phyloP scores from a whole-genome alignment of 2,797 vertebrate genomes.

The Sphaeramia orbicularis region DNA sequence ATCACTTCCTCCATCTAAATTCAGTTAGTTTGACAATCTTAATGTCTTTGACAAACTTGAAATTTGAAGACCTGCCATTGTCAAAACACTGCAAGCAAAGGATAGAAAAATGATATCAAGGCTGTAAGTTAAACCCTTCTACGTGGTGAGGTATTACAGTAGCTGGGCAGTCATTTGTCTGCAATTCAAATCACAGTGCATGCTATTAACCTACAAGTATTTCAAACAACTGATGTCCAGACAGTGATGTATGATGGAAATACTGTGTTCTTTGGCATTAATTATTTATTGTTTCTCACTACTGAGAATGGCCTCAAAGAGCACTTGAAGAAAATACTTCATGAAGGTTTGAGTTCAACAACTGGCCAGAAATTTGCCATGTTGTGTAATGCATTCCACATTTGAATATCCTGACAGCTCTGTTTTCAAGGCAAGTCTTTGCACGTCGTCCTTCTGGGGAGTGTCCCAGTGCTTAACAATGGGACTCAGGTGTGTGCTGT shows the following conservation, averaged over 20 bases:
- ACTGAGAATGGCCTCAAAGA: neutral
- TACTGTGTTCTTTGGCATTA: constrained; percentile 20
- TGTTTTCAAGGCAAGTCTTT: neutral
- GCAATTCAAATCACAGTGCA: constrained; percentile 2
- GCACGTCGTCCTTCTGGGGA: neutral
- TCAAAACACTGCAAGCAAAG: too few relatives aligned
- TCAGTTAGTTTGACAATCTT: too few relatives aligned
- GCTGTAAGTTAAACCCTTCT: too few relatives aligned
- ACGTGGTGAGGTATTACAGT: neutral
- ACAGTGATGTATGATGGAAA: constrained; percentile 26
- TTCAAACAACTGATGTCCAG: constrained; percentile 32
- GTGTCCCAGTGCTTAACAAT: neutral
- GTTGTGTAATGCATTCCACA: neutral
- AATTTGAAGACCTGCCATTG: too few relatives aligned
- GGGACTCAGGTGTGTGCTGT: neutral
- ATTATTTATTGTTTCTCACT: constrained; percentile 37
- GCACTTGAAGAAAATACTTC: constrained; percentile 13
- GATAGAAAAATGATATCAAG: too few relatives aligned
- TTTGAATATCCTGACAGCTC: neutral
- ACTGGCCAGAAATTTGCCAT: too few relatives aligned
- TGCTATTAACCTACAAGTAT: neutral
- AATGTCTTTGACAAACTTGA: too few relatives aligned
- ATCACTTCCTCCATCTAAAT: too few relatives aligned
- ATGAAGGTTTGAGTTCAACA: neutral
- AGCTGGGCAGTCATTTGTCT: neutral